A percentile compares a stretch with the other conserved stretches of the same genome.
These are phyloP conservation scores for Penaeus vannamei DNA, from an alignment of 1,140 invertebrate genomes.

Conservation along the genomic window DNA sequence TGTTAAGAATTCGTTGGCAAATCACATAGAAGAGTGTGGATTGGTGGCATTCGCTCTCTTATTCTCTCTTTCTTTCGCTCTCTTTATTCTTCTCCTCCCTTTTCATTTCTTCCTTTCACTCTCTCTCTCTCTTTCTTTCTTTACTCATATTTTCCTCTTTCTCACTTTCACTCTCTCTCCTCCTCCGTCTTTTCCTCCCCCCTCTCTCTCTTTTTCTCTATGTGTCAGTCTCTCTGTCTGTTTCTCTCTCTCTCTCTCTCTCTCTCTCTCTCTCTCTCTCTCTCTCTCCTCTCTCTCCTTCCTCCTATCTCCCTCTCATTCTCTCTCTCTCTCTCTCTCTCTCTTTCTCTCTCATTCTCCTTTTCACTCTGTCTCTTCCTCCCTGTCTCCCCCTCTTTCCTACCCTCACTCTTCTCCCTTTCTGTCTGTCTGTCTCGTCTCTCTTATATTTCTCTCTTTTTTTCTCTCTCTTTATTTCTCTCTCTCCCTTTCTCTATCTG, in stretches of 20 bases:
- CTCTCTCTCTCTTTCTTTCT: too few species aligned
- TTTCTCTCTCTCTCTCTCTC: neutral
- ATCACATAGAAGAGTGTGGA: too few species aligned
- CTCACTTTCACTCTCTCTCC: too few species aligned
- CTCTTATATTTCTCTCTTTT: neutral
- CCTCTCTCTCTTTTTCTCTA: neutral
- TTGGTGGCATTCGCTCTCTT: too few species aligned
- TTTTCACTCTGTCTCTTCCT: neutral
- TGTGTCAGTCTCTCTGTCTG: neutral
- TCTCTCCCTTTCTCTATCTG: too few species aligned
- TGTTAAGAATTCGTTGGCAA: too few species aligned
- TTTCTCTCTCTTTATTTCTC: neutral
- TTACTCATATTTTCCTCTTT: too few species aligned
- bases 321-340: constrained; percentile 41
- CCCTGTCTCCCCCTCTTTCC: neutral
- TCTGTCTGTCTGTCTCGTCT: neutral
- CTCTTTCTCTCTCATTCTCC: constrained; percentile 24
- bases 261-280: constrained; percentile 37
- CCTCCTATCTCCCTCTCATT: constrained; percentile 24
- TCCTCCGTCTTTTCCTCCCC: neutral
- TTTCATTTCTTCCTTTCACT: too few species aligned
- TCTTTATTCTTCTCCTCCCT: too few species aligned
- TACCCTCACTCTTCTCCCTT: neutral
- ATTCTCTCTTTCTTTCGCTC: too few species aligned
- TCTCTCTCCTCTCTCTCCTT: constrained; percentile 36